Percentiles rank a stretch among this genome's conserved stretches.
Conservation (phyloP, 2,113 vertebrate species). For the Garra rufa region DNA sequence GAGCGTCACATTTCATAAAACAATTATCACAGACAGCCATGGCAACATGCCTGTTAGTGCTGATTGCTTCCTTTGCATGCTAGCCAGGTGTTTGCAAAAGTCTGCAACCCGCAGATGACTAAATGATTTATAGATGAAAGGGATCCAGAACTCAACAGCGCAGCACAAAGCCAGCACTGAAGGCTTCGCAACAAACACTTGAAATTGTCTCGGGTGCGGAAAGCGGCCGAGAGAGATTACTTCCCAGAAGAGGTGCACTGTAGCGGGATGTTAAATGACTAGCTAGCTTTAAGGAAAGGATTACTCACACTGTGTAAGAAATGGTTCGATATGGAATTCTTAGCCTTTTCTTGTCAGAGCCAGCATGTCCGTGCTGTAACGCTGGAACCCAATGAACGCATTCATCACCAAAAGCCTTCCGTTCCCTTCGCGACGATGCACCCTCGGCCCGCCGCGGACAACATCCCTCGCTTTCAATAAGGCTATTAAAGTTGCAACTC, state of each 20-base stretch:
- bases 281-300: slow-evolving; percentile 18
- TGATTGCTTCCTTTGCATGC: slow-evolving; percentile 56
- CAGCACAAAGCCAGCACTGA: slow-evolving; percentile 46
- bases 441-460: slow-evolving; percentile 13
- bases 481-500: slow-evolving; percentile 48
- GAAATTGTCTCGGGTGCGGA: slow-evolving; percentile 3
- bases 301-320: slow-evolving; percentile 39
- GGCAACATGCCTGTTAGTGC: slow-evolving; percentile 58
- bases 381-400: slow-evolving; percentile 5
- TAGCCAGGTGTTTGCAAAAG: slow-evolving; percentile 47
- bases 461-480: slow-evolving; percentile 21
- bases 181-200: slow-evolving; percentile 31
- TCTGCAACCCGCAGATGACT: slow-evolving; percentile 62
- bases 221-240: background rate
- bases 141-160: slow-evolving; percentile 69
- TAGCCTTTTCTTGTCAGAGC: slow-evolving; percentile 47
- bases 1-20: slow-evolving; percentile 59
- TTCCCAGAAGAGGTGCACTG: slow-evolving; percentile 14
- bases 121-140: slow-evolving; percentile 75
- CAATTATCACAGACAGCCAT: slow-evolving; percentile 65
- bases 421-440: slow-evolving; percentile 55
- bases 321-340: slow-evolving; percentile 26
- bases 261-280: slow-evolving; percentile 33
- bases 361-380: slow-evolving; percentile 33
- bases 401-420: slow-evolving; percentile 51